Conservation (phyloP, 2,113 vertebrate genomes). For the Mastomys coucha region DNA sequence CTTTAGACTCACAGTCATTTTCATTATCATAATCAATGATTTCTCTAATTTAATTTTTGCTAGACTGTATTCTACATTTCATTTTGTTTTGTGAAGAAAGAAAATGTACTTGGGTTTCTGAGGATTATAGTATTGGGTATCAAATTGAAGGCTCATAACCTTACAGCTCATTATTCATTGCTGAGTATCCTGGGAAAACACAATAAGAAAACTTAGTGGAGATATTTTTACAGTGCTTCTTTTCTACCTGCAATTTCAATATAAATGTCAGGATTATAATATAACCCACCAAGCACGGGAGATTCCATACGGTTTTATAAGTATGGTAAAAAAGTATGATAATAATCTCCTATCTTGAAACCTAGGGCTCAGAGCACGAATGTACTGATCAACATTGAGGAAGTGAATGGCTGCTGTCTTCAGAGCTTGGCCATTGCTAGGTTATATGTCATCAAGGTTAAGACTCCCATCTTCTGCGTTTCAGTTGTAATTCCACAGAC, state of each 20-base stretch:
- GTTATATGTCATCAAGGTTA: neutral
- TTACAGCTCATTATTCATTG: neutral
- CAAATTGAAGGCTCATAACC: neutral
- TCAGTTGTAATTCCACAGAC: constrained; percentile 4
- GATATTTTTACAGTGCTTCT: constrained; percentile 32
- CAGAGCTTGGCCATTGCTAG: neutral
- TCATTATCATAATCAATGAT: neutral
- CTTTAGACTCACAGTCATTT: constrained; percentile 9
- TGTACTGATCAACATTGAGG: neutral
- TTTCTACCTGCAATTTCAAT: constrained; percentile 47
- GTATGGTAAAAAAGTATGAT: constrained; percentile 32
- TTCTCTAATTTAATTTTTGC: constrained; percentile 20
- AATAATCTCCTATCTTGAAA: constrained; percentile 20
- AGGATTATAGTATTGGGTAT: constrained; percentile 16
- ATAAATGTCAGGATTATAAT: constrained; percentile 43
- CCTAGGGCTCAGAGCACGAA: neutral
- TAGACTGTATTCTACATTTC: neutral
- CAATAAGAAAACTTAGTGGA: constrained; percentile 16
- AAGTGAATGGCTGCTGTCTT: neutral
- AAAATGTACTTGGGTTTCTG: neutral
- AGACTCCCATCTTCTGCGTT: neutral
- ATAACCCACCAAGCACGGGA: constrained; percentile 5
- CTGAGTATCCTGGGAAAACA: constrained; percentile 1
- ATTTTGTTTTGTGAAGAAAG: constrained; percentile 66
- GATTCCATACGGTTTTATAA: constrained; percentile 28